A percentile compares a stretch with the other conserved stretches of the same genome.
Evolutionary conservation across 2,797 vertebrate species (phyloP).

Genomic region (Darevskia nairensis): DNA sequence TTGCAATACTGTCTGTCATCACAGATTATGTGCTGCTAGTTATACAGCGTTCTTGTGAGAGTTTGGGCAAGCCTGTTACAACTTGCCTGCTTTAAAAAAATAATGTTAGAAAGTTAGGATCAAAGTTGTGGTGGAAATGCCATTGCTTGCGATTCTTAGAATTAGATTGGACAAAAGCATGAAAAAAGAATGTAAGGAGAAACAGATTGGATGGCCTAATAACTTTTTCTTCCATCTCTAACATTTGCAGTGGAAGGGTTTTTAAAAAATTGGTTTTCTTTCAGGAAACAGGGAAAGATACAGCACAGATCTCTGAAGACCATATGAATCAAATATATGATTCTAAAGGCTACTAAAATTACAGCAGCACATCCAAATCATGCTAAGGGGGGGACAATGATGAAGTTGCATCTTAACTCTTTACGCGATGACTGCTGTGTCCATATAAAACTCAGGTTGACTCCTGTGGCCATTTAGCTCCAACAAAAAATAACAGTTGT

Average conservation of each 20-base stretch:
- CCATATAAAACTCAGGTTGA: neutral
- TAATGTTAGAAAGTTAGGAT: conserved; percentile 13
- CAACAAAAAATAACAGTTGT: no score
- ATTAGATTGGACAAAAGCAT: conserved; percentile 29
- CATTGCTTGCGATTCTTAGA: conserved; percentile 20
- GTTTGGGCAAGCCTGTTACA: conserved; percentile 20
- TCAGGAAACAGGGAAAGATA: neutral
- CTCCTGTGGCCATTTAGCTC: neutral
- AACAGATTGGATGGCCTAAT: neutral
- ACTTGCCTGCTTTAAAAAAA: conserved; percentile 36
- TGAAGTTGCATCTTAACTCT: neutral
- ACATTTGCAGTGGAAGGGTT: neutral
- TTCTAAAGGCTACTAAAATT: neutral
- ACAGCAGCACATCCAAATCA: neutral
- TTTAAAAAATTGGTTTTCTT: neutral
- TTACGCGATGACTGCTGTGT: neutral
- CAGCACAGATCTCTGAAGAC: neutral
- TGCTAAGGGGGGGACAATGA: neutral
- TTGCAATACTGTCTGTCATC: conserved; percentile 17
- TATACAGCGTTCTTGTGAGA: conserved; percentile 10
- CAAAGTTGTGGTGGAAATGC: conserved; percentile 13
- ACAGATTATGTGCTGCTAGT: neutral
- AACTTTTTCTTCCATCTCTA: conserved; percentile 23
- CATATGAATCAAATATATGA: neutral
- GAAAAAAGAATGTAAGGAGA: conserved; percentile 25